These are phyloP conservation scores for Andinoacara biseriatus DNA, from an alignment of 2,113 vertebrate species.

Conservation along the genomic window DNA sequence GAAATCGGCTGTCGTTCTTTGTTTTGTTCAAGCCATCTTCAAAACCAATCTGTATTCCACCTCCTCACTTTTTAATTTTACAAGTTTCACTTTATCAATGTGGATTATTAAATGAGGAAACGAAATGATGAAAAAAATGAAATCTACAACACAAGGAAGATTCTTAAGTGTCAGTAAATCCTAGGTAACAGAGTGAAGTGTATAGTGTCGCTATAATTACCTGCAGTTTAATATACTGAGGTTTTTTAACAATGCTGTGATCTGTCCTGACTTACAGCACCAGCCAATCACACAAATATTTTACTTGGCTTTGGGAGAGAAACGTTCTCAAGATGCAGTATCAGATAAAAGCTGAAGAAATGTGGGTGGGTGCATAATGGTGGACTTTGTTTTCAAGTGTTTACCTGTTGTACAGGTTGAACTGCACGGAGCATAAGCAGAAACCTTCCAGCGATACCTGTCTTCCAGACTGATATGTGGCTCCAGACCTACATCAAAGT, in stretches of 20 bases:
- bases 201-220: fast-evolving
- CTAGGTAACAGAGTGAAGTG: fast-evolving
- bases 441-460: conserved; percentile 93
- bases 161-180: background rate
- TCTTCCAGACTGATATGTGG: conserved; percentile 86
- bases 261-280: background rate
- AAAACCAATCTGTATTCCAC: too few relatives aligned
- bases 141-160: background rate
- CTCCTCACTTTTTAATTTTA: too few relatives aligned
- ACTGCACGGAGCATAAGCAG: conserved; percentile 90
- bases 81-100: too few relatives aligned
- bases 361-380: too few relatives aligned
- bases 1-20: too few relatives aligned
- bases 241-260: background rate
- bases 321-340: background rate
- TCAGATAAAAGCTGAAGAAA: background rate
- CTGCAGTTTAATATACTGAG: background rate
- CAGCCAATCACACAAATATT: background rate
- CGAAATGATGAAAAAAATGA: background rate
- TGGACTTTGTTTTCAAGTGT: background rate
- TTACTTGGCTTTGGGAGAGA: background rate
- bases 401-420: conserved; percentile 91
- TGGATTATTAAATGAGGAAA: background rate
- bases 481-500: conserved; percentile 83
- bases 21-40: too few relatives aligned